phyloP scores from a whole-genome alignment of 1,140 invertebrate species.

The Camponotus floridanus region DNA sequence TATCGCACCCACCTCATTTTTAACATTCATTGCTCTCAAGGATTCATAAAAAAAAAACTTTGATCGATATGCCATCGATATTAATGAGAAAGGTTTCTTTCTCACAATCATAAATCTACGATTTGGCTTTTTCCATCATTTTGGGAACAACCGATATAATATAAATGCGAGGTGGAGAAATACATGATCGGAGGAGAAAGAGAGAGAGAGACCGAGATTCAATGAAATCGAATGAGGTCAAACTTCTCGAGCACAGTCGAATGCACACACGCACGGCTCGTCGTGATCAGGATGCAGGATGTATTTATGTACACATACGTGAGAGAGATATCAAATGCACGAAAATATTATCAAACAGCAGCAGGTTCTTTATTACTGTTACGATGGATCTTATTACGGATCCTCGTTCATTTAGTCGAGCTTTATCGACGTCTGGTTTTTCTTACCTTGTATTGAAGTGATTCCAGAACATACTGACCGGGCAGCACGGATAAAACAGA shows the following conservation, averaged over 20 bases:
- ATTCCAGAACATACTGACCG: constrained; percentile 97
- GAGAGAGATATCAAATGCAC: constrained; percentile 70
- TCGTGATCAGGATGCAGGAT: constrained; percentile 72
- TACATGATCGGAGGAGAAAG: constrained; percentile 35
- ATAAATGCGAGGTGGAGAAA: not conserved
- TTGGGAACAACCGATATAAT: not conserved
- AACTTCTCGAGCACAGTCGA: constrained; percentile 61
- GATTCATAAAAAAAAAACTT: not conserved
- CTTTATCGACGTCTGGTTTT: constrained; percentile 67
- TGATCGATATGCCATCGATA: not conserved
- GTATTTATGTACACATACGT: constrained; percentile 73
- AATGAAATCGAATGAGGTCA: constrained; percentile 51
- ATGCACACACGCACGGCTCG: constrained; percentile 70
- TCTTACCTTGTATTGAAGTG: constrained; percentile 99
- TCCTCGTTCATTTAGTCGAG: constrained; percentile 54
- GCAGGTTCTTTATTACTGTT: constrained; percentile 67
- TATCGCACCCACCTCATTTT: not conserved
- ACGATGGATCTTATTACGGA: constrained; percentile 59
- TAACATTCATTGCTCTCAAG: not conserved
- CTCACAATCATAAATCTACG: not conserved
- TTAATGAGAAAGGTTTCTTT: not conserved
- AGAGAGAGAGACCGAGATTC: constrained; percentile 46
- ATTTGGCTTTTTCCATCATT: not conserved
- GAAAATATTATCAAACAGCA: constrained; percentile 76
- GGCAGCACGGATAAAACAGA: constrained; percentile 90